A percentile compares a stretch with the other conserved stretches of the same genome.
These are phyloP conservation scores for Chamaea fasciata DNA, from an alignment of 2,113 vertebrate species.

Conservation along the genomic window DNA sequence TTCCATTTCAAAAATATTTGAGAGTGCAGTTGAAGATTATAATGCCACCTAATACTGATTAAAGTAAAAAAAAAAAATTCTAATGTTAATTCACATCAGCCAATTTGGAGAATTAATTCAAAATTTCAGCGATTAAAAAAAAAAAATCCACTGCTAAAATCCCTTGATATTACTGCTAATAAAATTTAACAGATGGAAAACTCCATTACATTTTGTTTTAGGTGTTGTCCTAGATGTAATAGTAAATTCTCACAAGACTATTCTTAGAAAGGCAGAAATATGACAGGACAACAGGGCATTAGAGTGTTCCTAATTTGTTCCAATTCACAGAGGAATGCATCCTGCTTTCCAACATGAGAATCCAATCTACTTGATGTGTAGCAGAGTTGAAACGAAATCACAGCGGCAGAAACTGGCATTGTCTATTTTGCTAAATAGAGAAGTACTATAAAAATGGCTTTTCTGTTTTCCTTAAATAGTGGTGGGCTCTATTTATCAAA, in stretches of 20 bases:
- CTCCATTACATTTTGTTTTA: conserved; percentile 49
- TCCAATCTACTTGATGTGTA: conserved; percentile 71
- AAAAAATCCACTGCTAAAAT: background rate
- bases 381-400: conserved; percentile 69
- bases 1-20: background rate
- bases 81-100: background rate
- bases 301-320: conserved; percentile 67
- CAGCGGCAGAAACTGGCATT: conserved; percentile 63
- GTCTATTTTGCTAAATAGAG: conserved; percentile 62
- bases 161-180: conserved; percentile 41
- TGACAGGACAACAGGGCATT: conserved; percentile 45
- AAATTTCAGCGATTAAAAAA: background rate
- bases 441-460: conserved; percentile 32
- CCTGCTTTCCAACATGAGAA: conserved; percentile 63
- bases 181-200: conserved; percentile 66
- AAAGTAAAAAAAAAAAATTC: background rate
- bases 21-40: background rate
- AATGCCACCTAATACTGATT: background rate
- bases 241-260: conserved; percentile 41
- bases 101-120: background rate
- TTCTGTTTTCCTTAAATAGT: conserved; percentile 5
- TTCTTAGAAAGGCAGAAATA: conserved; percentile 59
- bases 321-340: conserved; percentile 68
- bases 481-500: conserved; percentile 24
- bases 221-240: conserved; percentile 34